Conservation (phyloP, 2,113 vertebrate genomes). For the Apodemus speciosus region DNA sequence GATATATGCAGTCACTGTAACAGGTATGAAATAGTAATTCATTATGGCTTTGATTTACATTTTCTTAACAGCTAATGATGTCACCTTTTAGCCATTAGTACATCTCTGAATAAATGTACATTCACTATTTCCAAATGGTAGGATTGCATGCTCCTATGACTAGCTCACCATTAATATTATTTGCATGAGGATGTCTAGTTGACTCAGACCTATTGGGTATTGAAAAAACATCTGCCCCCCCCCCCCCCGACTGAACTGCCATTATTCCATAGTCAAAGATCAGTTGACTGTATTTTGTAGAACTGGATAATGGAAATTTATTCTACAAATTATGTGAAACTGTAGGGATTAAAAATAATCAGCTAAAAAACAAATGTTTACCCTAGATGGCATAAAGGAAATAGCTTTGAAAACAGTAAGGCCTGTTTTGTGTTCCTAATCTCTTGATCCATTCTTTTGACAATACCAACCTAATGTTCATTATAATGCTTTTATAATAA, state of each 20-base stretch:
- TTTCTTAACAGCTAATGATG: background rate
- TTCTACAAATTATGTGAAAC: background rate
- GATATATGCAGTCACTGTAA: background rate
- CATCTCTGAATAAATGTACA: background rate
- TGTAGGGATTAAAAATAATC: background rate
- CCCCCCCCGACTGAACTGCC: background rate
- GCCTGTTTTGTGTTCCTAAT: background rate
- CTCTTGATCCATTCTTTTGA: background rate
- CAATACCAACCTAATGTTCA: background rate
- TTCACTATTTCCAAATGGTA: background rate
- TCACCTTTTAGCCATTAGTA: background rate
- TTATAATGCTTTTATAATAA: background rate
- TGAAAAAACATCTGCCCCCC: background rate
- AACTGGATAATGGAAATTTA: background rate
- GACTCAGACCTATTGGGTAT: background rate
- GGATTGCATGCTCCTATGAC: background rate
- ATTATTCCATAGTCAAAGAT: background rate
- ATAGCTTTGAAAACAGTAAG: background rate
- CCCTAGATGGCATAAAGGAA: background rate
- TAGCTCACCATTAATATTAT: background rate
- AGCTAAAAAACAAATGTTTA: background rate
- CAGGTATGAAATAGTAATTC: background rate
- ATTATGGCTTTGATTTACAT: background rate
- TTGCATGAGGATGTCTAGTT: background rate
- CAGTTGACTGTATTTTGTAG: background rate